Evolutionary conservation across 2,113 vertebrate species (phyloP).

Genomic region (Todiramphus saurophagus): DNA sequence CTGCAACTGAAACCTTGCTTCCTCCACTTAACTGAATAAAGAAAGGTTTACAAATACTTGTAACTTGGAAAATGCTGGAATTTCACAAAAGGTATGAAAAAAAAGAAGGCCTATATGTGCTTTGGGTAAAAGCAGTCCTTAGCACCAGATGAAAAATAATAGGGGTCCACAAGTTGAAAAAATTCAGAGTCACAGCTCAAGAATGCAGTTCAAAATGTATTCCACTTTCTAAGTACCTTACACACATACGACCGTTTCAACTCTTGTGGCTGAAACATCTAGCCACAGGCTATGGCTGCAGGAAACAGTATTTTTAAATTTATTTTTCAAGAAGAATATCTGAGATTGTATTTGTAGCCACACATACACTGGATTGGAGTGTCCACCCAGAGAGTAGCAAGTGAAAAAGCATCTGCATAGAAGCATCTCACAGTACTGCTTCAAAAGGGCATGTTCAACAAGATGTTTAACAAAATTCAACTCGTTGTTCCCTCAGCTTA

Average conservation of each 20-base stretch:
- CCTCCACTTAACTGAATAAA: not conserved
- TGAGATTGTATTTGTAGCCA: not conserved
- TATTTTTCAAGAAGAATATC: not conserved
- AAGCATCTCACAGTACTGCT: not conserved
- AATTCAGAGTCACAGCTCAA: not conserved
- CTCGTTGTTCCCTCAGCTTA: not conserved
- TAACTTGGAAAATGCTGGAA: not conserved
- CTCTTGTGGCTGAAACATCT: not conserved
- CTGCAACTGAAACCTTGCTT: not conserved
- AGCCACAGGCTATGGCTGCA: not conserved
- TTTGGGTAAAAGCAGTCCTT: not conserved
- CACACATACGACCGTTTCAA: not conserved
- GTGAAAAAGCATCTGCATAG: not conserved
- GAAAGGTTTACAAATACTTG: not conserved
- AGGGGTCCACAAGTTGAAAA: not conserved
- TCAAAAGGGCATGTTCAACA: not conserved
- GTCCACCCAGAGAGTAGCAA: not conserved
- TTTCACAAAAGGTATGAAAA: not conserved
- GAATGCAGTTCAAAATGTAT: not conserved
- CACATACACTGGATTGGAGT: not conserved
- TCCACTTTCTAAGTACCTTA: not conserved
- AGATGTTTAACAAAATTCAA: not conserved
- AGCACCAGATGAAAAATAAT: not conserved
- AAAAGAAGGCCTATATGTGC: not conserved
- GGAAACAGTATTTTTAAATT: not conserved